Conservation (phyloP, 1,140 invertebrate genomes). For the Berghia stephanieae region DNA sequence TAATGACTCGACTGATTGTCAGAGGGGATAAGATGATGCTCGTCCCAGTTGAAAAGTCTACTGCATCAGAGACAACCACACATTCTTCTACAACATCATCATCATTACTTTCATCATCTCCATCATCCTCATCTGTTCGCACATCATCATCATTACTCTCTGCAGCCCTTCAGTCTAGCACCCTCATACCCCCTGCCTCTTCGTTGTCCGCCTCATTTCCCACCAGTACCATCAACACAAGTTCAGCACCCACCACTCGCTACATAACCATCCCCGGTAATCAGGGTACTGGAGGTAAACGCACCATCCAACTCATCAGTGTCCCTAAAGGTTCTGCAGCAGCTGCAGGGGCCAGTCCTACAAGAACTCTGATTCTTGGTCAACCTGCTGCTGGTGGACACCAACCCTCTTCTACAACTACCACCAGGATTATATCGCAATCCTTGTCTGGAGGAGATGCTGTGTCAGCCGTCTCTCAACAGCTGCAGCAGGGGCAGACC, state of each 20-base stretch:
- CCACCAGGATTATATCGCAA: not conserved
- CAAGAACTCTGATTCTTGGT: conserved; percentile 3
- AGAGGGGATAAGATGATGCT: conserved; percentile 28
- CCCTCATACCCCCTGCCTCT: not conserved
- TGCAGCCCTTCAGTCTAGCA: not conserved
- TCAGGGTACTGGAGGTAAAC: conserved; percentile 9
- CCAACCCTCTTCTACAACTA: not conserved
- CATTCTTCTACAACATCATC: too few species aligned
- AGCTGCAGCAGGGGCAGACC: conserved; percentile 18
- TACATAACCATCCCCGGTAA: conserved; percentile 18
- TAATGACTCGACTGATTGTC: conserved; percentile 14
- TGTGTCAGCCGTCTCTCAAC: not conserved
- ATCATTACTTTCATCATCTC: too few species aligned
- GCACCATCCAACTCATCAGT: conserved; percentile 24
- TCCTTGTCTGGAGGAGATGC: not conserved
- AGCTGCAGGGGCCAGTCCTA: not conserved
- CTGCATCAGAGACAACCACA: too few species aligned
- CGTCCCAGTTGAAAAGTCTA: conserved; percentile 19
- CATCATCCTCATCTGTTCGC: too few species aligned
- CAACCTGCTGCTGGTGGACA: not conserved
- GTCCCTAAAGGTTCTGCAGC: conserved; percentile 10
- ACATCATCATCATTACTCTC: not conserved
- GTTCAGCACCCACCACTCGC: not conserved
- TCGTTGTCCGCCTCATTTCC: not conserved
- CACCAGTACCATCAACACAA: not conserved